Base-by-base conservation (phyloP, 1,140 invertebrate species). In the Papilio helenus region DNA sequence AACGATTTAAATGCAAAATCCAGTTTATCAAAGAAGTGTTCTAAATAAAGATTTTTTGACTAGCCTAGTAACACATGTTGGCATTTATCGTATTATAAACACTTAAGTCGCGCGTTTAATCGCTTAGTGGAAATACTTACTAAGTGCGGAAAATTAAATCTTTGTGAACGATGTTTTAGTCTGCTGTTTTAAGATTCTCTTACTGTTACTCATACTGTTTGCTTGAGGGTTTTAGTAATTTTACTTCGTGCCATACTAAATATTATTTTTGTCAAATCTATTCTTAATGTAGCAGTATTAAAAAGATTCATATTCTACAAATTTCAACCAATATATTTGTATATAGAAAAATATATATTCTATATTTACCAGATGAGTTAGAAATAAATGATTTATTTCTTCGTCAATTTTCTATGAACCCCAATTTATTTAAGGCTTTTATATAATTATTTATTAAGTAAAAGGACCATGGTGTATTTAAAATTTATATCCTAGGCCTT, bases 401-500 rank as follows among this genome's bases (percentile, higher is more conserved):
- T 76, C 29, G 79, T 86, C 81, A 84, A 83, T 85, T 85, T 81
- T 42, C 78, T 72, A 81, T 65, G 82, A 89, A 86, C 84, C 86
- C 84, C 84, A 83, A 49, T 86, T 79, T 73, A 55, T 80, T 80
- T 85, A 86, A 84, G 83, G 83, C 82, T 86, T 86, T 84, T 86
- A 85, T 79, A 85, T 86, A 88, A 83, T 83, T 83, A 80, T 83
- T 58, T 55, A 51, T 76, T 76, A 76, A 86, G 85, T 84, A 85
- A 87, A 90, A 85, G 88, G 88, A 90, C 89, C 89, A 90, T 84
- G 81, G 83, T 85, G 84, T 88, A 87, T 87, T 86, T 87, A 85
- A 86, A 81, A 79, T 55, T 34, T 58, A 58, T 84, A 89, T 87
- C 84, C 86, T 90, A 87, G 85, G 87, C 86, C 88, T 90, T 89